Evolutionary conservation across 2,888 invertebrate species (phyloP).

Genomic region (Drosophila helvetica): DNA sequence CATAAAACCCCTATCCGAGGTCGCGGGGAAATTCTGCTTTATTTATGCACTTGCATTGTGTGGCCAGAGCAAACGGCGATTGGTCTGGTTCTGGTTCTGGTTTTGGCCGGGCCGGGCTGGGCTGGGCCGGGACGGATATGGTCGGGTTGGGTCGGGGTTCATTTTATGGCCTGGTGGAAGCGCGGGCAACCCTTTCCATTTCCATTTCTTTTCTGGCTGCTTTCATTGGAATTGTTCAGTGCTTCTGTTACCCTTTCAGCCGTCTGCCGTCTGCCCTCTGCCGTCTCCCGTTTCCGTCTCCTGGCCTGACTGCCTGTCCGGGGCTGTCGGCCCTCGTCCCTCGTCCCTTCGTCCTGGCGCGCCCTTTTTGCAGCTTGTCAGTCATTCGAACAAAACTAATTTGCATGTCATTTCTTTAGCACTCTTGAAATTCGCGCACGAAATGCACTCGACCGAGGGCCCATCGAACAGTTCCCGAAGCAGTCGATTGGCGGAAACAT

Average conservation of each 20-base stretch:
- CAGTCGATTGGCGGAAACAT: too few relatives aligned
- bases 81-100: neutral
- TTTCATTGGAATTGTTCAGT: slow-evolving; percentile 58
- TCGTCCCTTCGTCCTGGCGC: neutral
- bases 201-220: slow-evolving; percentile 8
- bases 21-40: slow-evolving; percentile 53
- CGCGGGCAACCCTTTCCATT: slow-evolving; percentile 53
- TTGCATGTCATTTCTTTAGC: slow-evolving; percentile 80
- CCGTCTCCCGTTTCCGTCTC: neutral
- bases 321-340: slow-evolving; percentile 1
- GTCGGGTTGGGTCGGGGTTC: slow-evolving; percentile 2
- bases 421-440: slow-evolving; percentile 78
- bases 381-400: slow-evolving; percentile 81
- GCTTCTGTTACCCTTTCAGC: slow-evolving; percentile 40
- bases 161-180: neutral
- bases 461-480: neutral
- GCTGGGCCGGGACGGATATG: slow-evolving; percentile 3
- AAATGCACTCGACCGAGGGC: slow-evolving; percentile 46
- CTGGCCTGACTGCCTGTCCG: slow-evolving; percentile 19
- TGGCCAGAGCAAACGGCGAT: slow-evolving; percentile 60
- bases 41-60: slow-evolving; percentile 75
- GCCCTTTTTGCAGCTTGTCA: slow-evolving; percentile 72
- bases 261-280: neutral
- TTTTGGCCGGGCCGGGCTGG: slow-evolving; percentile 12
- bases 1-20: slow-evolving; percentile 11